These are phyloP conservation scores for Pardosa pseudoannulata DNA, from an alignment of 2,888 invertebrate genomes.

Conservation along the genomic window DNA sequence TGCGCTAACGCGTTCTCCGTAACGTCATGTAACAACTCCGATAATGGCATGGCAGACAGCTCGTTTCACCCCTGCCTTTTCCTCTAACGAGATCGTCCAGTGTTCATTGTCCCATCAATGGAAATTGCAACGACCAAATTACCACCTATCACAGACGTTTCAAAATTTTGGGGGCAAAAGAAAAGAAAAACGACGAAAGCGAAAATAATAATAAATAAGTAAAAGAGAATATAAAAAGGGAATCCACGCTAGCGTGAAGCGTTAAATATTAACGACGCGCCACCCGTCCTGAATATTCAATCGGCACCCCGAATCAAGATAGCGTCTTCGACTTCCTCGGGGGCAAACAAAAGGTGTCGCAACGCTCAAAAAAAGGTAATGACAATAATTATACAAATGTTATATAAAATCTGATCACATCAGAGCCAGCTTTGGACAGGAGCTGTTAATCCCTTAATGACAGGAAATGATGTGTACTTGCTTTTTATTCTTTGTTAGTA, in stretches of 20 bases:
- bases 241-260: constrained; percentile 6
- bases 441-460: constrained; percentile 61
- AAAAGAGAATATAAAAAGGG: no score
- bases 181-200: background rate
- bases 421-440: background rate
- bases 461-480: constrained; percentile 57
- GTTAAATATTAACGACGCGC: background rate
- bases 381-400: background rate
- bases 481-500: no score
- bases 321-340: constrained; percentile 3
- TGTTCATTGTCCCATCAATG: no score
- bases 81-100: no score
- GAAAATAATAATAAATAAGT: no score
- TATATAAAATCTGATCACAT: constrained; percentile 58
- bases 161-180: constrained; percentile 2
- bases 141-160: background rate
- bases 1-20: no score
- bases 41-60: no score
- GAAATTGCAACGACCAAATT: background rate
- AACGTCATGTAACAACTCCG: no score
- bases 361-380: background rate
- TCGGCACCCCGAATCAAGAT: constrained; percentile 2
- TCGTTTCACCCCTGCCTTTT: no score
- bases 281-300: constrained; percentile 20
- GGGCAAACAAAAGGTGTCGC: constrained; percentile 20